Conservation (phyloP, 2,113 vertebrate species). For the Cricetomys ansorgei region DNA sequence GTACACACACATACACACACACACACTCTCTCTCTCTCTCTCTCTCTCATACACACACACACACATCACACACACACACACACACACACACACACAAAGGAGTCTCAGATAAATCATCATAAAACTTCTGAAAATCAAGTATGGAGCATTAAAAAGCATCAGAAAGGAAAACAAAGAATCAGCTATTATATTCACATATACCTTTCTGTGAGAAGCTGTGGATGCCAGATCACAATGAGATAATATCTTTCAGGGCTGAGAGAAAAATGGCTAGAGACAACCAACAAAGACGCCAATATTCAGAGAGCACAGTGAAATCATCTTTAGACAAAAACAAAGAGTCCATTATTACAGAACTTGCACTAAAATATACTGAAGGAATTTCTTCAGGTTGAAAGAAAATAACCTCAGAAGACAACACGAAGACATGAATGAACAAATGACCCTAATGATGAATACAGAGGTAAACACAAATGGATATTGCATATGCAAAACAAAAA, state of each 20-base stretch:
- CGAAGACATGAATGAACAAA: neutral
- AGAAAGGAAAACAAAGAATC: neutral
- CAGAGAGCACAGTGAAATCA: neutral
- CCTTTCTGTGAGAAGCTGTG: neutral
- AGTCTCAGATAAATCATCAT: neutral
- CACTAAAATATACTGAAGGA: neutral
- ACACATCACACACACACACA: too few species aligned
- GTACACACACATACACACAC: too few species aligned
- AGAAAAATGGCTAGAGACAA: neutral
- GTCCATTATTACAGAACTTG: neutral
- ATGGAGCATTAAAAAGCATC: neutral
- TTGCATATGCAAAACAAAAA: neutral
- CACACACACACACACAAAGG: too few species aligned
- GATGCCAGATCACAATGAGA: neutral
- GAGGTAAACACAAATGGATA: neutral
- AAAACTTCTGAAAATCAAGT: constrained; percentile 13
- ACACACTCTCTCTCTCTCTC: too few species aligned
- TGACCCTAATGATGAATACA: neutral
- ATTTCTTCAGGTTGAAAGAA: constrained; percentile 8
- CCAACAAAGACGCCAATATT: neutral
- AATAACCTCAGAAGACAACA: neutral
- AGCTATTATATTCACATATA: neutral
- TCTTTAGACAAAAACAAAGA: neutral
- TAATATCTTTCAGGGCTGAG: neutral
- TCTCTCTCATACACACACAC: too few species aligned